Evolutionary conservation across 1,140 invertebrate genomes (phyloP), one percentile per base, ranked within the genome.

Genomic region (Amphibalanus amphitrite): DNA sequence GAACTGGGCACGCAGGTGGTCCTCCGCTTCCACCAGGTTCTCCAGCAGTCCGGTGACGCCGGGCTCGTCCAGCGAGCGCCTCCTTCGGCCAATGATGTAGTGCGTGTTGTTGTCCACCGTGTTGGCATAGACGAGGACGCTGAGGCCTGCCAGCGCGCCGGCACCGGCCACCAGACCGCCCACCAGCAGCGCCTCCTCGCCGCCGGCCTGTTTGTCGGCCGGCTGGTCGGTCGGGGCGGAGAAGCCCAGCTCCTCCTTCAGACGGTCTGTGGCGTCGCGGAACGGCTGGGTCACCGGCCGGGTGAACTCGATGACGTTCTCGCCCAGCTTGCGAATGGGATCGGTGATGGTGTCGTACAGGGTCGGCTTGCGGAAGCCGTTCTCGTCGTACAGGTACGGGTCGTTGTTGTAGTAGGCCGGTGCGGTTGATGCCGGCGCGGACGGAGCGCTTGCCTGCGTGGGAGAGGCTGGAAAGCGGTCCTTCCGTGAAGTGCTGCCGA

Each of bases 101-200:
- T 67, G 65, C 3, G 65, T 67, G 65, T 67, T 28, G 65, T 67
- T 67, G 65, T 10, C 28, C 3, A 67, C 65, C 6, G 65, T 67
- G 65, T 67, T 67, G 65, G 28, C n/a, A 26, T 67, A 67, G 3
- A 67, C 28, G 65, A 28, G 1, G 26, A 28, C 3, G n/a, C 65
- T 28, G 28, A 67, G 26, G 4, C 65, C 65, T 10, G 65, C 65
- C 8, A 90, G 80, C 15, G 89, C 89, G 23, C 89, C 88, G 4
- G 89, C 90, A 0, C 89, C 88, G 28, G 89, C 89, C 72, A 91
- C 86, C 0, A 90, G 79, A 17, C 88, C 65, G 28, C 65, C 65
- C 10, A 67, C 65, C 3, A 67, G 65, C n/a, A 67, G 65, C 65
- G 65, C 65, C 28, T 67, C 65, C 3, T 17, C 65, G 8, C 26